phyloP scores from a whole-genome alignment of 2,888 invertebrate genomes.

The Drosophila pseudotakahashii region DNA sequence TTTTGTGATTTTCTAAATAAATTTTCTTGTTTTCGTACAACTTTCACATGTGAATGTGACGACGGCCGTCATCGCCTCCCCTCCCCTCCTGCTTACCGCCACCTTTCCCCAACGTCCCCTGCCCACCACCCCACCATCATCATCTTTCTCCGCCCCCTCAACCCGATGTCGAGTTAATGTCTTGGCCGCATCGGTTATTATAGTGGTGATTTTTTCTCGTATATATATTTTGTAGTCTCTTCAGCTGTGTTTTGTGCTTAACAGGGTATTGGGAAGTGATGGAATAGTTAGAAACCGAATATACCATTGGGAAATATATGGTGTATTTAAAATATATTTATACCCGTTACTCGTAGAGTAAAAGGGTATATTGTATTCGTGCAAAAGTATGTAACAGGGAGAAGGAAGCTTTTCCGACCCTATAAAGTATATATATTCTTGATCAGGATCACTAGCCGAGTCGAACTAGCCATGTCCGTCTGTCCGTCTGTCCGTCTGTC shows the following conservation, averaged over 20 bases:
- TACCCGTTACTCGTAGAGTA: too few species aligned
- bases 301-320: background rate
- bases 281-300: background rate
- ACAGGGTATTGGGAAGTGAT: constrained; percentile 17
- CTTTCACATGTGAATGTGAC: constrained; percentile 72
- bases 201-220: constrained; percentile 37
- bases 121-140: constrained; percentile 9
- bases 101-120: background rate
- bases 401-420: too few species aligned
- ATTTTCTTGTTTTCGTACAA: constrained; percentile 68
- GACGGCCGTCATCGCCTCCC: constrained; percentile 54
- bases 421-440: too few species aligned
- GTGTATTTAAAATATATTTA: too few species aligned
- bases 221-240: constrained; percentile 18
- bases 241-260: constrained; percentile 19
- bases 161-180: constrained; percentile 48
- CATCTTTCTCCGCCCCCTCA: constrained; percentile 11
- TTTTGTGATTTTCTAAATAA: constrained; percentile 62
- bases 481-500: too few species aligned
- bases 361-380: too few species aligned
- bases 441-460: too few species aligned
- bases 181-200: constrained; percentile 55
- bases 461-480: too few species aligned
- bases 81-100: constrained; percentile 1
- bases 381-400: too few species aligned